Evolutionary conservation across 2,888 invertebrate species (phyloP), one percentile per base, ranked within the genome.

Genomic region (Polyommatus icarus): DNA sequence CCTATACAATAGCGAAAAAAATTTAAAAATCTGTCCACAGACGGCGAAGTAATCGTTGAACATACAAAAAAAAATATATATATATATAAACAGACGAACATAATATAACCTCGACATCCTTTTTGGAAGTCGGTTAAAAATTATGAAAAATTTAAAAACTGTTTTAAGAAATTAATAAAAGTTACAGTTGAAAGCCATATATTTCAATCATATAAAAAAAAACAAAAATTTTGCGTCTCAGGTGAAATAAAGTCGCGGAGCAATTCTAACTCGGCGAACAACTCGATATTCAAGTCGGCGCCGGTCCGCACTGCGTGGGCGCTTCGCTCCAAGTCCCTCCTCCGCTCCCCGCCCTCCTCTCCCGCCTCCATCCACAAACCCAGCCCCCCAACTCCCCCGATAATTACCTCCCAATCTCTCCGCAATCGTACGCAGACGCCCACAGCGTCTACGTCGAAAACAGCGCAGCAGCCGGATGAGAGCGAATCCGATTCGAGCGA

Each of bases 281-380:
- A 78, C 76, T 78, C 82, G 10, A 71, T 79, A n/a, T 61, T 77
- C 71, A 46, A 40, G 15, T 76, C 78, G 54, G 80, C 82, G 76
- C 79, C 76, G 32, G 83, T 83, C 18, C 78, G 78, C 59, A 83
- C 84, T 80, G 85, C 85, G 7, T 85, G 83, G 81, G 77, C 81
- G 1, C 79, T 77, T 46, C 80, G 80, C 36, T 78, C 81, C 50
- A 8, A 76, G 78, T 36, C 76, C 80, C 46, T 79, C 67, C 46
- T 77, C 10, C 71, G 32, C 78, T 77, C 73, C 71, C 20, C 77
- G 46, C 77, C 29, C 73, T 71, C 59, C 54, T 76, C n/a, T 20
- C 76, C 46, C 77, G n/a, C 15, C 6, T 18, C 32, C 6, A 20
- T 8, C 36, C 24, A 24, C 76, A 24, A 12, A 15, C 54, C 7